Conservation (phyloP, 2,113 vertebrate genomes). For the Oryzias woworae region DNA sequence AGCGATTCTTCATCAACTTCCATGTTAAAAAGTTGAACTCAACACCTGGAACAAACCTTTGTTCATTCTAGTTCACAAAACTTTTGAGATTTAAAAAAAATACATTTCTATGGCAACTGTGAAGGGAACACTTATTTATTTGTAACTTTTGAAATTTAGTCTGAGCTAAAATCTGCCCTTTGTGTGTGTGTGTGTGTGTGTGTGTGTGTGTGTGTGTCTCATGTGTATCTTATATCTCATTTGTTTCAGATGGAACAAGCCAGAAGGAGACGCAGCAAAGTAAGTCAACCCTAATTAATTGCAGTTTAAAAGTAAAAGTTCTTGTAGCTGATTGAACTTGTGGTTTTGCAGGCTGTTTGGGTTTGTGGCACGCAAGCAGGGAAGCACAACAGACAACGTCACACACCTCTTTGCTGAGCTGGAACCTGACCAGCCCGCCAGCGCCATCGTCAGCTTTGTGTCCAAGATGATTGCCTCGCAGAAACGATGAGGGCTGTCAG, state of each 20-base stretch:
- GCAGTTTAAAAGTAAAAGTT: not conserved
- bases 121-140: too few species aligned
- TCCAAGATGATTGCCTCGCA: constrained; percentile 90
- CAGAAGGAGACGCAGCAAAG: constrained; percentile 84
- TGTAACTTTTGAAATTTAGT: too few species aligned
- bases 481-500: constrained; percentile 84
- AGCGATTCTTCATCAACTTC: too few species aligned
- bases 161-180: too few species aligned
- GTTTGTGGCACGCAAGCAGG: constrained; percentile 96
- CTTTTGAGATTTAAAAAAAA: too few species aligned
- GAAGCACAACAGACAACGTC: constrained; percentile 96
- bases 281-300: constrained; percentile 65
- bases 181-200: too few species aligned
- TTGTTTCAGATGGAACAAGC: constrained; percentile 82
- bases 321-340: not conserved
- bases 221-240: too few species aligned
- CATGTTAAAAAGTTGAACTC: too few species aligned
- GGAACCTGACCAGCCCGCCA: constrained; percentile 91
- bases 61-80: too few species aligned
- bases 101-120: too few species aligned
- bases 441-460: constrained; percentile 97
- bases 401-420: constrained; percentile 97
- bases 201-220: too few species aligned
- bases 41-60: too few species aligned
- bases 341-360: constrained; percentile 87